Percentiles rank a stretch among this genome's conserved stretches.
phyloP scores from a whole-genome alignment of 2,888 invertebrate genomes.

The Sisyra nigra region DNA sequence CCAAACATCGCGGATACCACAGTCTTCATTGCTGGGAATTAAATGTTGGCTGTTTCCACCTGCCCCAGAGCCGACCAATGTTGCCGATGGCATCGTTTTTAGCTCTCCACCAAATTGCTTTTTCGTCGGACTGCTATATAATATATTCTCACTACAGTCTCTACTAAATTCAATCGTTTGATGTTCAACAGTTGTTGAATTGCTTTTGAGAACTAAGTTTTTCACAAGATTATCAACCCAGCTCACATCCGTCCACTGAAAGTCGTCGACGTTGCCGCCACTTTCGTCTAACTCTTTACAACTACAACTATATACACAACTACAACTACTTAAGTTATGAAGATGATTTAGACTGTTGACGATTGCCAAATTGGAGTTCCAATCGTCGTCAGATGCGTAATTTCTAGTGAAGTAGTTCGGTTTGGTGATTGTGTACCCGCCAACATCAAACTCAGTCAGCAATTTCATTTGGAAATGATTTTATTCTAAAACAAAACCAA shows the following conservation, averaged over 20 bases:
- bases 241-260: constrained; percentile 22
- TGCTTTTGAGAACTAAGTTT: constrained; percentile 21
- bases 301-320: constrained; percentile 3
- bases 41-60: constrained; percentile 33
- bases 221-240: constrained; percentile 23
- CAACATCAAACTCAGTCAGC: constrained; percentile 19
- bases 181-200: constrained; percentile 17
- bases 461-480: constrained; percentile 22
- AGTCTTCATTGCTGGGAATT: constrained; percentile 61
- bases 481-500: constrained; percentile 15
- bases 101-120: background rate
- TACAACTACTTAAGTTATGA: too few species aligned
- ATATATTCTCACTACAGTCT: too few species aligned
- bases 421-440: constrained; percentile 19
- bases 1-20: constrained; percentile 97
- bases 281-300: constrained; percentile 12
- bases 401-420: constrained; percentile 12
- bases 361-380: constrained; percentile 17
- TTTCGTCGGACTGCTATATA: too few species aligned
- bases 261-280: constrained; percentile 14
- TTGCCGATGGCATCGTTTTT: constrained; percentile 52
- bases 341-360: constrained; percentile 9
- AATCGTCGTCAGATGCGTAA: constrained; percentile 13
- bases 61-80: constrained; percentile 16
- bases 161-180: constrained; percentile 9